Base-by-base conservation (phyloP, 2,888 invertebrate species). In the Rhingia rostrata region DNA sequence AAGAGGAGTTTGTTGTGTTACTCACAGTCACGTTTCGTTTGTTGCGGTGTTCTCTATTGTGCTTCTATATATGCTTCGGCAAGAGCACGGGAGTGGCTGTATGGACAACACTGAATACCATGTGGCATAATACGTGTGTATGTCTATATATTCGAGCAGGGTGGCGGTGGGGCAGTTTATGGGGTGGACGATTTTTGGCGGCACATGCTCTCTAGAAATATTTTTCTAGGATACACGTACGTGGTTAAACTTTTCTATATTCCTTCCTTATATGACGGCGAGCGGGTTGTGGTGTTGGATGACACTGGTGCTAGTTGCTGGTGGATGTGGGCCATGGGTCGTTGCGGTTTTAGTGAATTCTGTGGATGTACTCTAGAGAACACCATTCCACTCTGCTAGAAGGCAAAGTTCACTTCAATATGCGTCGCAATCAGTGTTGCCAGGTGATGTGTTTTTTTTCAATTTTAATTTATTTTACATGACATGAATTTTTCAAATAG, bases 131-230 rank as follows among this genome's bases (percentile, higher is more conserved):
- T 61, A 33, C 45, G 61, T 37, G 7, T 73, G 49, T 56, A 45
- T 39, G 37, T 78, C 60, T 78, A 43, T 41, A 35, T 63, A 33
- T 4, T 41, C 9, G 10, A 61, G n/a, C 7, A n/a, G 69, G 35
- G 3, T 6, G 32, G 35, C 22, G 22, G 22, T 22, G 22, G 22
- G 22, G 22, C 22, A 22, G 22, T 22, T 1, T 22, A 22, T 22
- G 32, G 51, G 56, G 32, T 60, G 56, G 63, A 4, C 4, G 58
- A 37, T 56, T 78, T 83, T 73, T 69, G 78, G 83, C 69, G 83
- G 83, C 83, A 83, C 83, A 83, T 83, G 83, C 83, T 83, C 83
- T 79, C 58, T 83, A 58, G 49, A 63, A 67, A 78, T 49, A 78
- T 72, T 72, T 69, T 73, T 73, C 79, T 83, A 72, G 51, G 51